Base-by-base conservation (phyloP, 1,140 invertebrate genomes). In the Trichogramma pretiosum region DNA sequence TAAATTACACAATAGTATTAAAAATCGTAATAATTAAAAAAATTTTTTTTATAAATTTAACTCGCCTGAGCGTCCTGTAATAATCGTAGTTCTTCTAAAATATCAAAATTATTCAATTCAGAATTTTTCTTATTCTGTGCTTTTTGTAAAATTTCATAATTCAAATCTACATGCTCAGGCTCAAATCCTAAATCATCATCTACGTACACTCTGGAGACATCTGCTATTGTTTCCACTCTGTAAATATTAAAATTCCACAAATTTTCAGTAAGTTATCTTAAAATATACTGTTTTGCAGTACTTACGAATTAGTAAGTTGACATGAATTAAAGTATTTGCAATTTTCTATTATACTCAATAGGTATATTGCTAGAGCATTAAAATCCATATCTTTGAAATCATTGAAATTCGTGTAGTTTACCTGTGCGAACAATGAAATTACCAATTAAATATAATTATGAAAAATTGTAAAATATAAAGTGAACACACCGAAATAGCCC, bases 401-500 rank as follows among this genome's bases (percentile, higher is more conserved):
- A 19, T 39, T 23, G 2, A 19, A 7, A 17, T n/a, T 2, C 13
- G 11, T 17, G 14, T 5, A 7, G 2, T 34, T 17, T 19, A n/a
- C 14, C 17, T 18, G 35, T 19, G 21, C 41, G 23, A 30, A 28
- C 18, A n/a, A n/a, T n/a, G n/a, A n/a, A n/a, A n/a, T 30, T 9
- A 30, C 16, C 16, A n/a, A 34, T 34, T 34, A 34, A 16, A 16
- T 34, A n/a, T n/a, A 34, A 34, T 11, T 34, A 34, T 34, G 16
- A 37, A 23, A 30, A 24, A 18, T 41, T 39, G 21, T 36, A 18
- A 21, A 38, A 28, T 22, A 1, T 16, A 32, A 32, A 42, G 3
- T 26, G 17, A 8, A 26, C 26, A 47, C 56, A 64, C 64, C 49
- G 52, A 24, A 3, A 63, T 36, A 17, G 56, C 55, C 46, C 58